Percentiles rank a stretch among this genome's conserved stretches.
Evolutionary conservation across 2,888 invertebrate genomes (phyloP).

Genomic region (Drosophila buzzatii): DNA sequence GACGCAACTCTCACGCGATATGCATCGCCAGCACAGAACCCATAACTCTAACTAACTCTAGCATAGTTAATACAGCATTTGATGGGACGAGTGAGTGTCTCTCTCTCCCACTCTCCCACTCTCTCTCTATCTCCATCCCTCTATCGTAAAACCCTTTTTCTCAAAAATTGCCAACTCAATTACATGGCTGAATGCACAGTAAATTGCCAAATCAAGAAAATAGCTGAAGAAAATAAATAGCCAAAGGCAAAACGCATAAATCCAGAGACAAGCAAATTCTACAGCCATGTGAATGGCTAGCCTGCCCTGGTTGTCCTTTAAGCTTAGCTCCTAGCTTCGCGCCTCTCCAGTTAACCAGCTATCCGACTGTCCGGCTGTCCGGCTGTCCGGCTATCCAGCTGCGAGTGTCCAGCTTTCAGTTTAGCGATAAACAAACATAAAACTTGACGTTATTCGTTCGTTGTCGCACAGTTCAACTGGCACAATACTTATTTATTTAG

Average conservation of each 20-base stretch:
- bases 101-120: neutral
- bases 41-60: conserved; percentile 43
- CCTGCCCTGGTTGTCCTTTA: neutral
- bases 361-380: conserved; percentile 1
- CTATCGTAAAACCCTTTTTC: conserved; percentile 9
- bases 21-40: conserved; percentile 36
- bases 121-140: neutral
- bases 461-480: conserved; percentile 73
- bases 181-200: conserved; percentile 67
- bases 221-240: conserved; percentile 68
- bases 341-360: conserved; percentile 8
- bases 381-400: conserved; percentile 39
- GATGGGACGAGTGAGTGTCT: conserved; percentile 8
- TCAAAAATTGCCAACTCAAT: conserved; percentile 70
- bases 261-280: conserved; percentile 56
- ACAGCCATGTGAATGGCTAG: conserved; percentile 24
- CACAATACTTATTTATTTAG: conserved; percentile 75
- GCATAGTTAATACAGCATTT: conserved; percentile 26
- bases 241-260: conserved; percentile 61
- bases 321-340: conserved; percentile 2
- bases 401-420: conserved; percentile 77
- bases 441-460: conserved; percentile 64
- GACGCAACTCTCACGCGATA: conserved; percentile 68
- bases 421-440: conserved; percentile 78
- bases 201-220: conserved; percentile 70